These are phyloP conservation scores for Argyra leucocephala DNA, from an alignment of 2,888 invertebrate species.

Conservation along the genomic window DNA sequence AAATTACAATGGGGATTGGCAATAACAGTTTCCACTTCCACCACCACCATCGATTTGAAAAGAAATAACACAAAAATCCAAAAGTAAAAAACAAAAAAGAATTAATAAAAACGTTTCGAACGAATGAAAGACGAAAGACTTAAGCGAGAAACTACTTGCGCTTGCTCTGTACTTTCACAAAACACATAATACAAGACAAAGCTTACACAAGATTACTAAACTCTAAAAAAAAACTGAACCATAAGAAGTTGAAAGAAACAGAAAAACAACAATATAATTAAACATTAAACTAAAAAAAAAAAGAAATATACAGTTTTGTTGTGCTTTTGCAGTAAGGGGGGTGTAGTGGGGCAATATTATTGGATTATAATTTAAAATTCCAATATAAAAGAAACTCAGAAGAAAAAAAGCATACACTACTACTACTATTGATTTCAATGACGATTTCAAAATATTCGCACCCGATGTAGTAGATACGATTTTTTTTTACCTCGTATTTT, in stretches of 20 bases:
- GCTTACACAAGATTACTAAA: constrained; percentile 3
- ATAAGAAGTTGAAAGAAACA: background rate
- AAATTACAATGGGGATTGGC: constrained; percentile 6
- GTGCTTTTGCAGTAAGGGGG: background rate
- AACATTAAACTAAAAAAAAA: background rate
- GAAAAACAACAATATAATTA: background rate
- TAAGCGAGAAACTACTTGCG: background rate
- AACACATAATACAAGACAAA: background rate
- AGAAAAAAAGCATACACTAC: background rate
- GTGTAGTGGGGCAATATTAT: background rate
- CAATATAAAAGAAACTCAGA: background rate
- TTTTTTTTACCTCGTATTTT: background rate
- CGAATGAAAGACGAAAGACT: background rate
- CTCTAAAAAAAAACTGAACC: background rate
- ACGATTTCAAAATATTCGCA: constrained; percentile 6
- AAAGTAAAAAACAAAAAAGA: background rate
- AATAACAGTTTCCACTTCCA: constrained; percentile 3
- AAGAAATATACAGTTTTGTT: background rate
- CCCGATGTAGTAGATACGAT: background rate
- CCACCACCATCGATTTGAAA: background rate
- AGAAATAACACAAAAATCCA: background rate
- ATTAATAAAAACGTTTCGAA: background rate
- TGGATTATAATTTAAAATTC: background rate
- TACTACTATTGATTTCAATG: background rate
- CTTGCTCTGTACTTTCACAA: background rate